Conservation (phyloP, 2,888 invertebrate species). For the Eupithecia inturbata region DNA sequence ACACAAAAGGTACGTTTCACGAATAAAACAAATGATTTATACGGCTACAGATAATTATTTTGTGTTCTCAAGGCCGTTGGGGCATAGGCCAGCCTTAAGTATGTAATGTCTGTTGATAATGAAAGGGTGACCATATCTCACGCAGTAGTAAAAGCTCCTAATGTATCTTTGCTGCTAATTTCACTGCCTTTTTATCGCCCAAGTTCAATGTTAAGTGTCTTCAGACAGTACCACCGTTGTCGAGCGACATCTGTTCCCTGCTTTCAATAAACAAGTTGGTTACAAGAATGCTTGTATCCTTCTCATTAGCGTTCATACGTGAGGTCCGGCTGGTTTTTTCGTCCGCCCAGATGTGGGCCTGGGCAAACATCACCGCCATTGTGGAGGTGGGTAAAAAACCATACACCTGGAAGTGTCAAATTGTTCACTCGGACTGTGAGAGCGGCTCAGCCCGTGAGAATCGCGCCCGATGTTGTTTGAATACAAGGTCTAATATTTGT, state of each 20-base stretch:
- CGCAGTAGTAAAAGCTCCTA: constrained; percentile 37
- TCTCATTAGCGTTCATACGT: constrained; percentile 78
- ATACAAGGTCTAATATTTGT: constrained; percentile 50
- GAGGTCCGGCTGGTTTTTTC: constrained; percentile 81
- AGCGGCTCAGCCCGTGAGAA: constrained; percentile 72
- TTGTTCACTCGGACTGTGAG: constrained; percentile 78
- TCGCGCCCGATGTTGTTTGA: constrained; percentile 49
- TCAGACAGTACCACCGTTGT: constrained; percentile 70
- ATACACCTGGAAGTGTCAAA: constrained; percentile 84
- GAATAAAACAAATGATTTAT: too few species aligned
- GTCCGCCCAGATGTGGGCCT: constrained; percentile 80
- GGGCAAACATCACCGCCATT: constrained; percentile 74
- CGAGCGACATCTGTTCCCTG: constrained; percentile 65
- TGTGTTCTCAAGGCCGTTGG: too few species aligned
- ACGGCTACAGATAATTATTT: too few species aligned
- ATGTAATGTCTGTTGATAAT: background rate
- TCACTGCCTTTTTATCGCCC: constrained; percentile 76
- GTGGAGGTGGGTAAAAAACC: constrained; percentile 74
- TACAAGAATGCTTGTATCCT: constrained; percentile 55
- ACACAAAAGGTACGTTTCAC: too few species aligned
- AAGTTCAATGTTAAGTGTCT: constrained; percentile 78
- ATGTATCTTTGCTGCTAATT: constrained; percentile 78
- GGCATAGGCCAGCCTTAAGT: too few species aligned
- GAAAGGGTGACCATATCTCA: constrained; percentile 15
- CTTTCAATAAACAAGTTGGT: constrained; percentile 71